Percentiles rank a stretch among this genome's conserved stretches.
phyloP scores from a whole-genome alignment of 2,888 invertebrate genomes.

The Xylota sylvarum region DNA sequence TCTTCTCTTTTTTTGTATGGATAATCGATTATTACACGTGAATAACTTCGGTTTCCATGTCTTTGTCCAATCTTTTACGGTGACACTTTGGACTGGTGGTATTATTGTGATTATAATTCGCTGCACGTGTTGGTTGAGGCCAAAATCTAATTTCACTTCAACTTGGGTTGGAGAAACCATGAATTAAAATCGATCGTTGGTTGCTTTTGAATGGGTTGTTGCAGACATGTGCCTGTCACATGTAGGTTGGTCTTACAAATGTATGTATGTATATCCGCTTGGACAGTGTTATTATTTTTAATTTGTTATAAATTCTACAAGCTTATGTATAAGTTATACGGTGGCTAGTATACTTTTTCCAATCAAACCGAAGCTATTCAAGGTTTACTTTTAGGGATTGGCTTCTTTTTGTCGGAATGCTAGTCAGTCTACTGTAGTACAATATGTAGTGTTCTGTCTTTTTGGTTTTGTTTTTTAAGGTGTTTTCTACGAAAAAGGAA shows the following conservation, averaged over 20 bases:
- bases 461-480: no score
- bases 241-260: constrained; percentile 20
- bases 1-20: neutral
- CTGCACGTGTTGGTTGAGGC: constrained; percentile 54
- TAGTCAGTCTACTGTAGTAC: no score
- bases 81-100: neutral
- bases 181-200: constrained; percentile 44
- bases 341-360: no score
- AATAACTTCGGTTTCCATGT: constrained; percentile 15
- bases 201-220: constrained; percentile 9
- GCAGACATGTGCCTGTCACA: constrained; percentile 23
- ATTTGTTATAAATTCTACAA: no score
- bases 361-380: no score
- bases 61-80: constrained; percentile 2
- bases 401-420: no score
- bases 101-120: constrained; percentile 34
- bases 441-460: no score
- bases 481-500: no score
- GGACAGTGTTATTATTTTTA: neutral
- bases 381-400: neutral
- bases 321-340: no score
- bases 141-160: constrained; percentile 63
- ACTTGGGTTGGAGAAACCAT: constrained; percentile 54
- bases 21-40: constrained; percentile 34
- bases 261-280: constrained; percentile 8